Evolutionary conservation across 2,888 invertebrate genomes (phyloP).

Genomic region (Ernsta delagoae): DNA sequence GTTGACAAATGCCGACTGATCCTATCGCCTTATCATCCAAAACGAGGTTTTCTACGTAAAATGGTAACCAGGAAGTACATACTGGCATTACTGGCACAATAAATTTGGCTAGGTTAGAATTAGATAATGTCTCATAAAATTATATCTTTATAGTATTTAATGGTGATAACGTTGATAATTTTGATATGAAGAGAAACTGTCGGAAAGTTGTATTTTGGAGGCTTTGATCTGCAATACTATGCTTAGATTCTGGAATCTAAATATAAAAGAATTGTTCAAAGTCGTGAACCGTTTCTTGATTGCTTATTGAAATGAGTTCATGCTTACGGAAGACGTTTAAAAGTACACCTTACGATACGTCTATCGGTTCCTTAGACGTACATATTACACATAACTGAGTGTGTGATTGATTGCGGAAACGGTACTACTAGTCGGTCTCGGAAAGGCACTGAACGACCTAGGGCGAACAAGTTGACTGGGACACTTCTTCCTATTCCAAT

Average conservation of each 20-base stretch:
- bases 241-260: too few species aligned
- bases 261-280: too few species aligned
- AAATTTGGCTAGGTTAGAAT: constrained; percentile 41
- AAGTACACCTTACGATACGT: too few species aligned
- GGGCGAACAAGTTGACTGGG: too few species aligned
- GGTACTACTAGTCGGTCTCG: neutral
- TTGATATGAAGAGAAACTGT: constrained; percentile 25
- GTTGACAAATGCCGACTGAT: constrained; percentile 30
- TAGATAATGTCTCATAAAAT: constrained; percentile 46
- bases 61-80: constrained; percentile 18
- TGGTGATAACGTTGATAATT: constrained; percentile 54
- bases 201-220: neutral
- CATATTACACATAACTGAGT: too few species aligned
- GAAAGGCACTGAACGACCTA: neutral
- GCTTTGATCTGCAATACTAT: neutral
- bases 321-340: too few species aligned
- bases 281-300: too few species aligned
- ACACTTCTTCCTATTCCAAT: neutral
- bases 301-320: too few species aligned
- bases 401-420: neutral
- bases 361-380: too few species aligned
- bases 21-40: constrained; percentile 19
- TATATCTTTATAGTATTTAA: constrained; percentile 55
- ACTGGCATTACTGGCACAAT: constrained; percentile 37
- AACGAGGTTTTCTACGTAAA: constrained; percentile 18